A percentile compares a stretch with the other conserved stretches of the same genome.
Conservation (phyloP, 2,113 vertebrate genomes). For the Balaeniceps rex region DNA sequence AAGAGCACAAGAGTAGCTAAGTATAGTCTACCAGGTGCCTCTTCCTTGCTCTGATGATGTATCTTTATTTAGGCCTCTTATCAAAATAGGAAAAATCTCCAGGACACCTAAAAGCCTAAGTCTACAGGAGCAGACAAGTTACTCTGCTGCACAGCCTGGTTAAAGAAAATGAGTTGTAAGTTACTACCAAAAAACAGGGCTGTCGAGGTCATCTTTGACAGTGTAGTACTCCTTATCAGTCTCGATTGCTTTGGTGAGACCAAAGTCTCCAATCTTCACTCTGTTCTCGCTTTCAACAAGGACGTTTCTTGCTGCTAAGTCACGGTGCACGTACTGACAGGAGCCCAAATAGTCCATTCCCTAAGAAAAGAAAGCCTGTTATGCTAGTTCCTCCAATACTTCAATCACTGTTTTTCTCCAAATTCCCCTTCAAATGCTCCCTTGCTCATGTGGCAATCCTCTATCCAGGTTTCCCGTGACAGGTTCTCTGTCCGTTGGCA, state of each 20-base stretch:
- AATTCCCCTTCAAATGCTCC: background rate
- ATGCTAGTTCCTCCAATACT: background rate
- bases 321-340: conserved; percentile 91
- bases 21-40: background rate
- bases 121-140: background rate
- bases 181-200: conserved; percentile 93
- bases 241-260: conserved; percentile 95
- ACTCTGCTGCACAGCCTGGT: background rate
- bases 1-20: fast-evolving
- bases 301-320: conserved; percentile 94
- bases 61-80: background rate
- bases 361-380: conserved; percentile 40
- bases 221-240: conserved; percentile 95
- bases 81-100: fast-evolving
- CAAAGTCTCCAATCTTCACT: conserved; percentile 98
- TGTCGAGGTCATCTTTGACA: conserved; percentile 91
- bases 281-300: conserved; percentile 91
- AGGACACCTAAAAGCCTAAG: background rate
- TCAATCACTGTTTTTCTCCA: background rate
- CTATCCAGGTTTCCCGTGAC: background rate
- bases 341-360: conserved; percentile 96
- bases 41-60: background rate
- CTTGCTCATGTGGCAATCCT: fast-evolving
- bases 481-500: background rate
- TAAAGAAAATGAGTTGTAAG: fast-evolving